A percentile compares a stretch with the other conserved stretches of the same genome.
Evolutionary conservation across 2,113 vertebrate genomes (phyloP).

Genomic region (Tinamus guttatus): DNA sequence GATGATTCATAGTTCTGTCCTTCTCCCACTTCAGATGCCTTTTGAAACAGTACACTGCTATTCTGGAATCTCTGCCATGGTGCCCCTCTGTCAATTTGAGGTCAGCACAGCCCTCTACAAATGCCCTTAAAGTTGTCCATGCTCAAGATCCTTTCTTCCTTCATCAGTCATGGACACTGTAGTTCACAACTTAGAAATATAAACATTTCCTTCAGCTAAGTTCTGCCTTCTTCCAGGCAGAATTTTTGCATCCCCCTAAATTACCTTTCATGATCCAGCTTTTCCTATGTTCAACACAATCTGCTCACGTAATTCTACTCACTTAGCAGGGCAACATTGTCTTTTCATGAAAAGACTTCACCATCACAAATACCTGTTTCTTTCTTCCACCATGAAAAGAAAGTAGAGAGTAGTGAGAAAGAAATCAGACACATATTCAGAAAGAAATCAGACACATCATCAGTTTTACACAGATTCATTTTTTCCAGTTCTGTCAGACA

Average conservation of each 20-base stretch:
- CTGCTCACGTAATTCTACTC: background rate
- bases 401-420: background rate
- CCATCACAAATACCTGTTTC: background rate
- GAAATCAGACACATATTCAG: background rate
- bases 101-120: background rate
- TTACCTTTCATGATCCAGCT: background rate
- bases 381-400: background rate
- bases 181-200: background rate
- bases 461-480: background rate
- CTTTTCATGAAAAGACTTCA: background rate
- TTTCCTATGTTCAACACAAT: background rate
- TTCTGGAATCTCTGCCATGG: background rate
- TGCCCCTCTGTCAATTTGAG: background rate
- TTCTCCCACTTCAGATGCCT: background rate
- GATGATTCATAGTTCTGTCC: background rate
- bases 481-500: background rate
- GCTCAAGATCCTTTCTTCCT: accelerated
- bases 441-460: background rate
- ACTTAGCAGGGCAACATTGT: background rate
- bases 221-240: background rate
- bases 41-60: background rate
- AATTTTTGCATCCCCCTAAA: background rate
- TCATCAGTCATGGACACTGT: background rate
- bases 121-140: background rate
- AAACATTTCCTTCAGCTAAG: background rate